Evolutionary conservation across 2,888 invertebrate genomes (phyloP).

Genomic region (Eudiplozoon nipponicum): DNA sequence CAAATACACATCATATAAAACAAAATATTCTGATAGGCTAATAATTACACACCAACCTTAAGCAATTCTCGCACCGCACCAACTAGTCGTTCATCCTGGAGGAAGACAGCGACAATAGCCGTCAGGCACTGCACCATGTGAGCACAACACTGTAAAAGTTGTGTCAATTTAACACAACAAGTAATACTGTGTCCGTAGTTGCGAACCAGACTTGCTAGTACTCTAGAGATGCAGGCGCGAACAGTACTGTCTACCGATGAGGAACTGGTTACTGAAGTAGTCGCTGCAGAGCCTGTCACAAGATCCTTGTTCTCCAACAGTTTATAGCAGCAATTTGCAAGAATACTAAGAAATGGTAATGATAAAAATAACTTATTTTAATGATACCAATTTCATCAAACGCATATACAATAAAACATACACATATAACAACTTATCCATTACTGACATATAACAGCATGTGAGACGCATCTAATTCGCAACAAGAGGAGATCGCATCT

Average conservation of each 20-base stretch:
- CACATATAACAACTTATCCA: too few species aligned
- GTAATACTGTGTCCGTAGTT: slow-evolving; percentile 43
- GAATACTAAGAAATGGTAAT: slow-evolving; percentile 33
- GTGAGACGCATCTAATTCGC: too few species aligned
- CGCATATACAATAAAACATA: too few species aligned
- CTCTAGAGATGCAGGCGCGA: slow-evolving; percentile 42
- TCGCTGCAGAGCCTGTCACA: slow-evolving; percentile 32
- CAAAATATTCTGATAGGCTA: too few species aligned
- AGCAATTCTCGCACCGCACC: slow-evolving; percentile 12
- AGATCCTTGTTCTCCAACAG: slow-evolving; percentile 27
- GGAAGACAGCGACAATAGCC: slow-evolving; percentile 1
- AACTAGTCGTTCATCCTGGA: slow-evolving; percentile 10
- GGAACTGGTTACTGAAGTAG: too few species aligned
- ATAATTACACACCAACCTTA: slow-evolving; percentile 1
- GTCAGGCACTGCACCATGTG: slow-evolving; percentile 34
- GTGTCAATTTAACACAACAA: slow-evolving; percentile 28
- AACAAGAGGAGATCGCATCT: too few species aligned
- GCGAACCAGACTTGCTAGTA: slow-evolving; percentile 46
- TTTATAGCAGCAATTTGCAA: slow-evolving; percentile 44
- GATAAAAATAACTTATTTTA: too few species aligned
- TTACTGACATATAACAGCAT: too few species aligned
- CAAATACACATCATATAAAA: too few species aligned
- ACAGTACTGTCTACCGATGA: too few species aligned
- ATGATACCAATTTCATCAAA: too few species aligned
- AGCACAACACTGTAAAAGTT: slow-evolving; percentile 44